Evolutionary conservation across 2,797 vertebrate genomes (phyloP).

Genomic region (Helicolenus hilgendorfi): DNA sequence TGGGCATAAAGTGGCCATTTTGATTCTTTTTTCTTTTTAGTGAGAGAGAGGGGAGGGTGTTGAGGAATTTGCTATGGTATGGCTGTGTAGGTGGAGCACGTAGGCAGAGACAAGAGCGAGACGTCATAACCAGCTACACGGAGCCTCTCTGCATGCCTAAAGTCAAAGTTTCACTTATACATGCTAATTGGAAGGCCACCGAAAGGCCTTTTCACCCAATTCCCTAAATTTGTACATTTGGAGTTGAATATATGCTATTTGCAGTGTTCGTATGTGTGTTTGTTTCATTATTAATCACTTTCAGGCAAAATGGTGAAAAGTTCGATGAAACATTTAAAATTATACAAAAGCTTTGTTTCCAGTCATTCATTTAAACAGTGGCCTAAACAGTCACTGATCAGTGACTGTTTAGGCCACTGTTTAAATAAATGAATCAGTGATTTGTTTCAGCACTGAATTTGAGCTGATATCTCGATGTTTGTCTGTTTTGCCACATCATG

Average conservation of each 20-base stretch:
- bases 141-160: constrained; percentile 17
- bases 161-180: constrained; percentile 14
- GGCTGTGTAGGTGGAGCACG: constrained; percentile 81
- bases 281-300: constrained; percentile 20
- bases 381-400: background rate
- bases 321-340: constrained; percentile 25
- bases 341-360: constrained; percentile 5
- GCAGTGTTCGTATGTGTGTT: background rate
- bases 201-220: background rate
- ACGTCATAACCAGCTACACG: constrained; percentile 44
- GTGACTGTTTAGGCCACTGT: no score
- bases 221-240: background rate
- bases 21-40: constrained; percentile 39
- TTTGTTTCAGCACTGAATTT: background rate
- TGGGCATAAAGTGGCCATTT: constrained; percentile 79
- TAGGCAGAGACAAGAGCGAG: constrained; percentile 41
- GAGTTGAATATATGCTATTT: background rate
- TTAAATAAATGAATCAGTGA: no score
- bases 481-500: background rate
- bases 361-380: constrained; percentile 2
- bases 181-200: background rate
- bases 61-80: constrained; percentile 72
- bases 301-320: background rate
- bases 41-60: constrained; percentile 15
- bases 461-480: background rate